Base-by-base conservation (phyloP, 2,888 invertebrate species). In the Oscheius onirici region DNA sequence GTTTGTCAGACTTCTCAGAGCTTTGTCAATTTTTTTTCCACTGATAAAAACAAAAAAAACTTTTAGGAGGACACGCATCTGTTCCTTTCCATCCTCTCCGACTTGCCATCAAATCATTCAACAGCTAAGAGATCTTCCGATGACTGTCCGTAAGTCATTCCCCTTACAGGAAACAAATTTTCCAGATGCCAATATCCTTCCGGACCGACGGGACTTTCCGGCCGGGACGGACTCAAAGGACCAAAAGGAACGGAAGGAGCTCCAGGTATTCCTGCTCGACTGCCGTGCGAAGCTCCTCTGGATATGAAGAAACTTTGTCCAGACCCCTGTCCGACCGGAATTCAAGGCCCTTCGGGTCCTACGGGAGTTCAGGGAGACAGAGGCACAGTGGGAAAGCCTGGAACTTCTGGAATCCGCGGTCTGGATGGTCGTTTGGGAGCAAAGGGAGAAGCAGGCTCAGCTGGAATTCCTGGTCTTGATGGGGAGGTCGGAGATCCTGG, bases 281-380 rank as follows among this genome's bases (percentile, higher is more conserved):
- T 86, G 2, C 86, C 86, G 0, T 86, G 86, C 68, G 81, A 85
- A 43, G 77, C 83, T 2, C 76, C 82, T 2, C 72, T 80, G 10
- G 84, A 86, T 44, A 75, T 79, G 58, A 82, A 81, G 67, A 79
- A 77, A 69, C 60, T 79, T 40, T 85, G 85, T 63, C 77, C 83
- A 11, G 85, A 86, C 67, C 82, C 83, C 3, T 86, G 86, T 67
- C 86, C 86, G 3, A 69, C 77, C 28, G 86, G 86, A 57, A 43
- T 73, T 20, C 86, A 86, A 66, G 86, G 86, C 17, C 60, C 61
- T 0, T 72, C 81, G 3, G 85, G 85, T 68, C 63, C 74, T 17
- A 60, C 65, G 40, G 83, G 79, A 26, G 34, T 52, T 17, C 75
- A 73, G 22, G 85, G 85, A 41, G 85, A 85, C 17, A 79, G 78